These are phyloP conservation scores for Chirona hameri DNA, from an alignment of 2,888 invertebrate genomes.

Conservation along the genomic window DNA sequence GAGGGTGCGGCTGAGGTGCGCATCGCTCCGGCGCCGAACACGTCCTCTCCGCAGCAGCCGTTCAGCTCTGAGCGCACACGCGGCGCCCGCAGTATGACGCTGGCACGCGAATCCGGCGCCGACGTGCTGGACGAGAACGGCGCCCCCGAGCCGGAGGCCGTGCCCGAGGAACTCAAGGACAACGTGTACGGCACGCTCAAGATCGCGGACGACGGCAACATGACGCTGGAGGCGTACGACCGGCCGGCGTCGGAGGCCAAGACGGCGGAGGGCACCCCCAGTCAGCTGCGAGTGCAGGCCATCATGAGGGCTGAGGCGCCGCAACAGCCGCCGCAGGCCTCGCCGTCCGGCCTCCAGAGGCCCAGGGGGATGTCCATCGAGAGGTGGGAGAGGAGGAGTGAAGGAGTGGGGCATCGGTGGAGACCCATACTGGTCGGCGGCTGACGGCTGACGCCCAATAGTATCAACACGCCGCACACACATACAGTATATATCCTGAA, in stretches of 20 bases:
- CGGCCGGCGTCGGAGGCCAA: neutral
- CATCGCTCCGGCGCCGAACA: neutral
- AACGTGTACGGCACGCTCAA: constrained; percentile 23
- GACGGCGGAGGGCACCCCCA: neutral
- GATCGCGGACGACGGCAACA: constrained; percentile 8
- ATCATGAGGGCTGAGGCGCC: neutral
- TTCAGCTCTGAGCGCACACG: neutral
- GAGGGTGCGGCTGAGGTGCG: neutral
- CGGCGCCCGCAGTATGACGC: constrained; percentile 1
- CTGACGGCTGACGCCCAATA: no score
- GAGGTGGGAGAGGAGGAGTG: constrained; percentile 6
- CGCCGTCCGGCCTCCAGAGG: neutral
- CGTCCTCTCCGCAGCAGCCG: neutral
- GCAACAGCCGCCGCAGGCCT: neutral
- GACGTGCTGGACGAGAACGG: neutral
- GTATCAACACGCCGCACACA: no score
- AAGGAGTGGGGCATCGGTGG: no score
- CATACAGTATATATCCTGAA: no score
- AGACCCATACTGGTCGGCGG: no score
- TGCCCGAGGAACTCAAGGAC: neutral
- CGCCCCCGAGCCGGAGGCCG: neutral
- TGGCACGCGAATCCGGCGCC: neutral
- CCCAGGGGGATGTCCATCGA: constrained; percentile 9
- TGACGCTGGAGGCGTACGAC: constrained; percentile 23
- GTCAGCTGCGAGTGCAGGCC: neutral